Percentiles rank a stretch among this genome's conserved stretches.
Evolutionary conservation across 1,140 invertebrate genomes (phyloP).

Genomic region (Apis laboriosa): DNA sequence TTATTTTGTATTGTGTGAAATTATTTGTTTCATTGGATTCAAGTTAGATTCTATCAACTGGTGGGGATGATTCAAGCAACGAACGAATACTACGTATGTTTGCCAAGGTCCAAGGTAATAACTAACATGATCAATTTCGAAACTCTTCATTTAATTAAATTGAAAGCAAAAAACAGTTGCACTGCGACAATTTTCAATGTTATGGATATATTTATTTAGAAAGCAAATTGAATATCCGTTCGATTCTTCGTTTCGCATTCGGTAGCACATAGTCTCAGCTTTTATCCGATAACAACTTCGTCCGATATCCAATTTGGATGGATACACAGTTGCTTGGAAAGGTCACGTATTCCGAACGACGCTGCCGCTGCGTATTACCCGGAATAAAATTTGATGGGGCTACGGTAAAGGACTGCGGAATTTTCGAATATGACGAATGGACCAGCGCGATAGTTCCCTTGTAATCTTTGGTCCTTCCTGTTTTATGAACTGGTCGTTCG

Average conservation of each 20-base stretch:
- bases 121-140: slow-evolving; percentile 4
- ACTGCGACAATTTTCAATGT: slow-evolving; percentile 20
- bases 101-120: background rate
- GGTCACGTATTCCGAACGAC: slow-evolving; percentile 39
- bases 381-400: slow-evolving; percentile 46
- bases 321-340: slow-evolving; percentile 37
- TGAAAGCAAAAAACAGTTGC: slow-evolving; percentile 35
- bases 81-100: background rate
- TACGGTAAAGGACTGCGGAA: slow-evolving; percentile 30
- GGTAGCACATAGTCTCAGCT: background rate
- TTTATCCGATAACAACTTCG: background rate
- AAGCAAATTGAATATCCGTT: slow-evolving; percentile 11
- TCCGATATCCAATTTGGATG: slow-evolving; percentile 36
- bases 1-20: too few relatives aligned
- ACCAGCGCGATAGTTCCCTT: slow-evolving; percentile 14
- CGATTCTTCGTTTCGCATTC: background rate
- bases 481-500: slow-evolving; percentile 18
- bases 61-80: too few relatives aligned
- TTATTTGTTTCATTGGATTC: too few relatives aligned
- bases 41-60: too few relatives aligned
- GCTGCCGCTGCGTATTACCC: slow-evolving; percentile 32
- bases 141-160: slow-evolving; percentile 51
- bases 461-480: background rate
- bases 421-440: slow-evolving; percentile 47
- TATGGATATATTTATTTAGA: slow-evolving; percentile 33